Conservation (phyloP, 2,888 invertebrate genomes). For the Melanargia galathea region DNA sequence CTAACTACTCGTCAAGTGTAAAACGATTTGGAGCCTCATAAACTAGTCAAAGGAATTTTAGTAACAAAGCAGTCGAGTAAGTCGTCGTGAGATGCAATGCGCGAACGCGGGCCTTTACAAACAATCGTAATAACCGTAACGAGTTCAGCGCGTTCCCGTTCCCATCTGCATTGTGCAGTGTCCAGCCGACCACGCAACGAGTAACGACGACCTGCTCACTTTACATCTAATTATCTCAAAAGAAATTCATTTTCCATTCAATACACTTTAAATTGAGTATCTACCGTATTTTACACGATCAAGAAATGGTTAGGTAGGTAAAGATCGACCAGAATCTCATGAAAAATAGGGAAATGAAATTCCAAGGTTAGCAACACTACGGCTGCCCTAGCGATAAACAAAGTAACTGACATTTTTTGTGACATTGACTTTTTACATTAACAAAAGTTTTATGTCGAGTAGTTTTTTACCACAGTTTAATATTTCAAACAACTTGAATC, state of each 20-base stretch:
- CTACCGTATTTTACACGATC: too few relatives aligned
- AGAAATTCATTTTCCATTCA: slow-evolving; percentile 42
- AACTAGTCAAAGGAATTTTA: slow-evolving; percentile 51
- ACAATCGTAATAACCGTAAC: slow-evolving; percentile 75
- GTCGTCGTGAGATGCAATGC: slow-evolving; percentile 49
- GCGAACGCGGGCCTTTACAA: slow-evolving; percentile 59
- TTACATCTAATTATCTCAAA: slow-evolving; percentile 39
- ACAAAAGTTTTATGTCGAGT: too few relatives aligned
- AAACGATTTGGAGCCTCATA: slow-evolving; percentile 31
- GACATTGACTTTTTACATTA: too few relatives aligned
- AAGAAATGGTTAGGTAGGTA: too few relatives aligned
- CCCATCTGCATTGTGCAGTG: slow-evolving; percentile 63
- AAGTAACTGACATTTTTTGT: too few relatives aligned
- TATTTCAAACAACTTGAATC: too few relatives aligned
- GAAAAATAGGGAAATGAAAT: too few relatives aligned
- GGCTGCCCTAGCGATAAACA: too few relatives aligned
- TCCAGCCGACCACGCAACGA: slow-evolving; percentile 55
- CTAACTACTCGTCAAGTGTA: slow-evolving; percentile 36
- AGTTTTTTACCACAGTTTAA: too few relatives aligned
- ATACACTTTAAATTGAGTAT: not conserved
- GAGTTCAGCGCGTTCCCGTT: slow-evolving; percentile 63
- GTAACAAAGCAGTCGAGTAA: slow-evolving; percentile 58
- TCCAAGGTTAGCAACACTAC: too few relatives aligned
- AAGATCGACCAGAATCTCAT: too few relatives aligned
- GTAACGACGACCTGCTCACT: slow-evolving; percentile 46